phyloP scores from a whole-genome alignment of 2,113 vertebrate genomes.

The Xiphophorus hellerii region DNA sequence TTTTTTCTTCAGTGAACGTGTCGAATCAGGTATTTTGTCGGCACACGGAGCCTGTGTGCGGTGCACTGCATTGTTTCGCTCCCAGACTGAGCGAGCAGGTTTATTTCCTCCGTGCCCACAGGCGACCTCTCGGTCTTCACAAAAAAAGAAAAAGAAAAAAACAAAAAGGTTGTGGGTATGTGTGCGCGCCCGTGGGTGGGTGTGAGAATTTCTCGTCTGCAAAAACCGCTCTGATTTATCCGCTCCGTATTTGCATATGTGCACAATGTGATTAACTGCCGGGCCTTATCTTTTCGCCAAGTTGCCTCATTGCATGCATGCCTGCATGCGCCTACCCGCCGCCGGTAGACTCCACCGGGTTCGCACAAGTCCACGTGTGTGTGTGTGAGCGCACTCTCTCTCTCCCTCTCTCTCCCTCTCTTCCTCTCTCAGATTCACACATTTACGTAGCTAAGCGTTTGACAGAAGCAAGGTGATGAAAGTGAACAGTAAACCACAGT shows the following conservation, averaged over 20 bases:
- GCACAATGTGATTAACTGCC: constrained; percentile 69
- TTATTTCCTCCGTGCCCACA: constrained; percentile 30
- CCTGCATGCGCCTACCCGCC: not conserved
- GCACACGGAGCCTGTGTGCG: not conserved
- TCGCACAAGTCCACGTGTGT: not conserved
- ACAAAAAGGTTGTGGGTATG: not conserved
- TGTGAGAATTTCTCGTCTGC: constrained; percentile 50
- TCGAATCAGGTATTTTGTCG: constrained; percentile 1
- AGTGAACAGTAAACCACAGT: constrained; percentile 38
- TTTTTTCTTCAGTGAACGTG: not conserved
- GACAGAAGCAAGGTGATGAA: constrained; percentile 34
- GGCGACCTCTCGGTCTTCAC: constrained; percentile 19
- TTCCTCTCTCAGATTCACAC: constrained; percentile 2
- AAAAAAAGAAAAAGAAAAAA: not conserved
- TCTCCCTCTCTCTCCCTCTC: not conserved
- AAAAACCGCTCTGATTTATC: constrained; percentile 52
- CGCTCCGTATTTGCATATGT: constrained; percentile 63
- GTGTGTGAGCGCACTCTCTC: too few species aligned
- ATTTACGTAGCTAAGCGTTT: constrained; percentile 1
- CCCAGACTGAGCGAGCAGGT: constrained; percentile 35
- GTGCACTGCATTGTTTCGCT: constrained; percentile 16
- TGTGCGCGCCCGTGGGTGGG: constrained; percentile 5
- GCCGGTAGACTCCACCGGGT: not conserved
- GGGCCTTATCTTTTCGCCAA: constrained; percentile 53
- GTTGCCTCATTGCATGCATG: constrained; percentile 26